These are phyloP conservation scores for Brachionus rubens DNA, from an alignment of 1,140 invertebrate genomes.

Conservation along the genomic window DNA sequence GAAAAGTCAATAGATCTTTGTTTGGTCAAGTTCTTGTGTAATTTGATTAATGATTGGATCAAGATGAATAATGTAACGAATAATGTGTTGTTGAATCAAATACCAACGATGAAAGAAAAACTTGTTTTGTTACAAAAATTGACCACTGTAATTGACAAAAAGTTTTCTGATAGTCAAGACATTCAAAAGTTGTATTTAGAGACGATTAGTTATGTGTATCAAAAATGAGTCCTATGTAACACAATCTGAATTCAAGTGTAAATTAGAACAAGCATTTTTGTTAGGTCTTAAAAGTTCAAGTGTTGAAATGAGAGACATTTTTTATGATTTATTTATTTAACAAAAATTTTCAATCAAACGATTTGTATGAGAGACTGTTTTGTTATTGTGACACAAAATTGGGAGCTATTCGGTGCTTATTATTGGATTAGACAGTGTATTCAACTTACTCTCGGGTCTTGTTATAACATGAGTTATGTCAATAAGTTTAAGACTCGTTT, in stretches of 20 bases:
- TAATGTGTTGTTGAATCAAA: conserved; percentile 64
- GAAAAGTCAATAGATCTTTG: conserved; percentile 21
- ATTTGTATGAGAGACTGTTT: conserved; percentile 83
- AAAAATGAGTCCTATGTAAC: conserved; percentile 77
- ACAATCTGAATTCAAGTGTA: conserved; percentile 79
- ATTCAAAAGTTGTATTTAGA: conserved; percentile 87
- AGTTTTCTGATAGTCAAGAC: conserved; percentile 70
- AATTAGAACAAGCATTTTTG: conserved; percentile 90
- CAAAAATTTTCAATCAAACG: conserved; percentile 71
- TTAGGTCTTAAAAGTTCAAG: conserved; percentile 80
- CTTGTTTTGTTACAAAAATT: conserved; percentile 86
- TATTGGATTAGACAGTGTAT: conserved; percentile 98
- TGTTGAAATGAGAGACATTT: conserved; percentile 82
- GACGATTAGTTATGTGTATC: conserved; percentile 62
- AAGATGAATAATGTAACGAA: conserved; percentile 15
- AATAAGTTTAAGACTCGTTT: not conserved
- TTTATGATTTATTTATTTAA: conserved; percentile 94
- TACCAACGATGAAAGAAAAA: conserved; percentile 83
- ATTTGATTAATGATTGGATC: conserved; percentile 80
- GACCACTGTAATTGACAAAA: conserved; percentile 87
- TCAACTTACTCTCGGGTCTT: conserved; percentile 62
- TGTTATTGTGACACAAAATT: conserved; percentile 89
- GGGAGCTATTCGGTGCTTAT: conserved; percentile 90
- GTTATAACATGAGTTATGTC: not conserved
- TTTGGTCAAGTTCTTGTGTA: conserved; percentile 47